phyloP scores from a whole-genome alignment of 2,113 vertebrate species.

The Hippocampus guttulatus region DNA sequence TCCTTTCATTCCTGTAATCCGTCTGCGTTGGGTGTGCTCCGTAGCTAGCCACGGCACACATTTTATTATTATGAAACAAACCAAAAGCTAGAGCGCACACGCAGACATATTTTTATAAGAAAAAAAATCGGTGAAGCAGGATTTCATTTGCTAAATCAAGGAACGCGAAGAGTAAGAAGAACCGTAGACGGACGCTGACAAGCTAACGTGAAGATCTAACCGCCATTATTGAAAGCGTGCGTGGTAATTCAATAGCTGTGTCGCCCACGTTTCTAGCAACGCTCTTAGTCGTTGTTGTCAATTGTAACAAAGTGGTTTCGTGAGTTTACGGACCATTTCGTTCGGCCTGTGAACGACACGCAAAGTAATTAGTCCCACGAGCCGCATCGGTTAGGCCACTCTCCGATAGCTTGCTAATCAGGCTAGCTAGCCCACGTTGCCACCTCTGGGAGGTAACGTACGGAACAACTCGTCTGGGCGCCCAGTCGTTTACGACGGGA shows the following conservation, averaged over 20 bases:
- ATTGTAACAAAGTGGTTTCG: not conserved
- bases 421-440: constrained; percentile 58
- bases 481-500: not conserved
- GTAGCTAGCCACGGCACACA: constrained; percentile 81
- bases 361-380: constrained; percentile 3
- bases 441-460: constrained; percentile 1
- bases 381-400: constrained; percentile 43
- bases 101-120: constrained; percentile 72
- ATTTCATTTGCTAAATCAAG: constrained; percentile 67
- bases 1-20: constrained; percentile 67
- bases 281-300: constrained; percentile 10
- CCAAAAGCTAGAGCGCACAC: constrained; percentile 74
- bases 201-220: constrained; percentile 33
- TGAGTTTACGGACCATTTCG: not conserved
- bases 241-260: constrained; percentile 13
- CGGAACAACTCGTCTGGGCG: not conserved
- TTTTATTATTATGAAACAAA: constrained; percentile 82
- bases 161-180: constrained; percentile 49
- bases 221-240: constrained; percentile 60
- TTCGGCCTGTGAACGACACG: not conserved
- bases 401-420: constrained; percentile 54
- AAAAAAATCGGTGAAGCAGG: constrained; percentile 77
- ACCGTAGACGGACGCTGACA: constrained; percentile 43
- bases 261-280: not conserved
- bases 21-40: constrained; percentile 78